Evolutionary conservation across 1,140 invertebrate genomes (phyloP), one percentile per base, ranked within the genome.

Genomic region (Drosophila lowei): DNA sequence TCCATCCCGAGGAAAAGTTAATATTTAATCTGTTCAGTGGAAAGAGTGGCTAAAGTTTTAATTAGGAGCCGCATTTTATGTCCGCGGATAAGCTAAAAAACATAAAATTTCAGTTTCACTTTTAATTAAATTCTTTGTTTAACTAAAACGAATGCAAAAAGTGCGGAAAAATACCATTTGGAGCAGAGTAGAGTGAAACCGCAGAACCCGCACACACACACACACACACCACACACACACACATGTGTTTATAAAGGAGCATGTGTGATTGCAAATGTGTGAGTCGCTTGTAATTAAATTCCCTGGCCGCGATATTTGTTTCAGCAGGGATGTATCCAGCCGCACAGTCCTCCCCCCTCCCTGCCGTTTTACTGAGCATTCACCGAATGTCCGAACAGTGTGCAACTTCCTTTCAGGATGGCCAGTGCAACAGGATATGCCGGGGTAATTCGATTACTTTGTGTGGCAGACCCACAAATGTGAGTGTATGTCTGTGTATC

Each of bases 251-350:
- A 48, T 48, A 13, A 7, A 9, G 34, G 21, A 49, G 25, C 55
- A 41, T 57, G 63, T 59, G 50, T 55, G 65, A 30, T 25, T 25
- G 23, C 23, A 25, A 25, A 41, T 57, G 63, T 59, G 50, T 58
- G 65, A 30, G 50, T 64, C 56, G 74, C 64, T 63, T 86, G 77
- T 88, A 88, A 88, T 88, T 88, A 88, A 88, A 88, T 88, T 88
- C 84, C 75, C 70, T 88, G 60, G 79, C 78, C 72, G 83, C 78
- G 77, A 79, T 88, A 88, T 88, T 88, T 88, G 83, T 81, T 88
- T 86, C 76, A 71, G 55, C 63, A 62, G 60, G 52, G 48, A 55
- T 54, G 56, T 23, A 9, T 30, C 8, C 28, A 7, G 28, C 28
- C 54, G 44, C 59, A 43, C 50, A 49, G 42, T 49, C 49, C n/a